Conservation (phyloP, 2,888 invertebrate genomes). For the Perizoma flavofasciatum region DNA sequence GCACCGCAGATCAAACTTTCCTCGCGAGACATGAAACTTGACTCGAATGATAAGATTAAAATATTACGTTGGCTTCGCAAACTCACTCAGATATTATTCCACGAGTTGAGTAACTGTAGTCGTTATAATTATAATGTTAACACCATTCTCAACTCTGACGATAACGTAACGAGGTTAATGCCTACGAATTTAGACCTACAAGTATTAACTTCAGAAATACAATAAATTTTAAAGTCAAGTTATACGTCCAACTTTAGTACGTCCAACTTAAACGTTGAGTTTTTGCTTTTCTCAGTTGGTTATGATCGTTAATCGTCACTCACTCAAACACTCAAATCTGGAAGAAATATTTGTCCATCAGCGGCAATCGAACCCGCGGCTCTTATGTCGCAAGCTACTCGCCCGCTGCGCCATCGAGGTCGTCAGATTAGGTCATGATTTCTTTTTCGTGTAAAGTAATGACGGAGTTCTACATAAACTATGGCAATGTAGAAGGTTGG, state of each 20-base stretch:
- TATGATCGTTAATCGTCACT: no score
- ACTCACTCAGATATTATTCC: slow-evolving; percentile 62
- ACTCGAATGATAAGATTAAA: slow-evolving; percentile 79
- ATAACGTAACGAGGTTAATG: slow-evolving; percentile 49
- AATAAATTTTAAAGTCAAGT: slow-evolving; percentile 40
- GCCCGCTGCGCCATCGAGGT: no score
- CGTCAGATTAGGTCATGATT: no score
- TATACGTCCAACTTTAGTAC: slow-evolving; percentile 50
- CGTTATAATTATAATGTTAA: slow-evolving; percentile 53
- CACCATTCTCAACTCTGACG: slow-evolving; percentile 47
- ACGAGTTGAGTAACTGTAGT: slow-evolving; percentile 52
- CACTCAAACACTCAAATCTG: no score
- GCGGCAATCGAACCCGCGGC: no score
- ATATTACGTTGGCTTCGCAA: slow-evolving; percentile 72
- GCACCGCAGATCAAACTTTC: slow-evolving; percentile 74
- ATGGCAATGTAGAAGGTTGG: slow-evolving; percentile 52
- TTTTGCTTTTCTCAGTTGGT: no score
- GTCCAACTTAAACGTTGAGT: slow-evolving; percentile 40
- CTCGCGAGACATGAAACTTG: slow-evolving; percentile 75
- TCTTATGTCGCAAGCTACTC: no score
- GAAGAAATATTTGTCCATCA: no score
- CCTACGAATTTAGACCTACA: slow-evolving; percentile 35
- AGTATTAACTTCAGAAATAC: slow-evolving; percentile 42
- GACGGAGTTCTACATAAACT: slow-evolving; percentile 33
- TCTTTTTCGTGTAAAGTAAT: slow-evolving; percentile 22